Evolutionary conservation across 2,888 invertebrate species (phyloP).

Genomic region (Drymonia ruficornis): DNA sequence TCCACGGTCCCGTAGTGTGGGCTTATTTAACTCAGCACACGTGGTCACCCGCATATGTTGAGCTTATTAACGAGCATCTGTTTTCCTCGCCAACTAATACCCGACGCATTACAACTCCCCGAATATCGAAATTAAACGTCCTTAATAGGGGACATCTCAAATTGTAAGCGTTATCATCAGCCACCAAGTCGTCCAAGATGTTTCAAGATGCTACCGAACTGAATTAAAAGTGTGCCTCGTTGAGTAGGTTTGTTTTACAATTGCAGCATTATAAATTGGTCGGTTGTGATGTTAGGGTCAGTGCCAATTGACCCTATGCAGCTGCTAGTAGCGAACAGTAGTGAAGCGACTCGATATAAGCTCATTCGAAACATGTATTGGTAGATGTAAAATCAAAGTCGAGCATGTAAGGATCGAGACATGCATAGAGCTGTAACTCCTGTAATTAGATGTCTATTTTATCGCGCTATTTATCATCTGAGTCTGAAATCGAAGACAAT

Average conservation of each 20-base stretch:
- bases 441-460: too few species aligned
- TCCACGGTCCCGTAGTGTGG: constrained; percentile 29
- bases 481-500: too few species aligned
- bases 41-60: constrained; percentile 75
- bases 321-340: constrained; percentile 68
- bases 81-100: constrained; percentile 40
- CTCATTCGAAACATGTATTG: constrained; percentile 29
- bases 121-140: constrained; percentile 22
- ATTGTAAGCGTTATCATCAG: constrained; percentile 39
- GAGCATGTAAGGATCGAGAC: not conserved
- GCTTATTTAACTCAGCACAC: constrained; percentile 60
- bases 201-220: constrained; percentile 42
- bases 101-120: constrained; percentile 27
- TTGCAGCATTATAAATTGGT: constrained; percentile 47
- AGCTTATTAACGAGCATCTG: constrained; percentile 63
- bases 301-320: constrained; percentile 75
- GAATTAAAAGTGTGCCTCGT: constrained; percentile 41
- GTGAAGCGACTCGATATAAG: constrained; percentile 61
- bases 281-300: constrained; percentile 71
- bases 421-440: not conserved
- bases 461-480: too few species aligned
- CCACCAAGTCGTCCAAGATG: constrained; percentile 52
- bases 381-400: constrained; percentile 3
- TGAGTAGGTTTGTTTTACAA: constrained; percentile 18
- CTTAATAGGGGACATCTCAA: constrained; percentile 41